Evolutionary conservation across 2,888 invertebrate genomes (phyloP), one percentile per base, ranked within the genome.

Genomic region (Amblyteles armatorius): DNA sequence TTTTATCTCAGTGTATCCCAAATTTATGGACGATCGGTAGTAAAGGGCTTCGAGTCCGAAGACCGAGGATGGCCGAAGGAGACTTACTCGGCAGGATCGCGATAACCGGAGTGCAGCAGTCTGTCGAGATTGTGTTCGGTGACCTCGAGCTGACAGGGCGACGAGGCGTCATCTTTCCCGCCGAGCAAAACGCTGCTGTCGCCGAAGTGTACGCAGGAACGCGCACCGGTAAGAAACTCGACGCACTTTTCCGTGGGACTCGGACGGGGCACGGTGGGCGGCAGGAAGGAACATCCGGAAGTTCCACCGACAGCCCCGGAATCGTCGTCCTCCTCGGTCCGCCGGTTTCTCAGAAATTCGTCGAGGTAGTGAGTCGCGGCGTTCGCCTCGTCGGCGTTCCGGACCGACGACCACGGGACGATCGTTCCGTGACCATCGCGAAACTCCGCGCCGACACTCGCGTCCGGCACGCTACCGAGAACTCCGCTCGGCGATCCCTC

Each of bases 171-270:
- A 33, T 67, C 50, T 40, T 80, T 67, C 55, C 84, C 73, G 26
- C 57, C 69, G 50, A 69, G 36, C 11, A 79, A 26, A 33, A 63
- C 71, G 74, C 63, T 83, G 69, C 73, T 80, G 68, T 83, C 80
- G 55, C 69, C 71, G 36, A 88, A 88, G 57, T 87, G 82, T 33
- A 73, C 86, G 67, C 86, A 86, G 3, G 85, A 86, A 48, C 87
- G 86, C 50, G 87, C 83, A 72, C 89, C 88, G 69, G 91, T 92
- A 26, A 94, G 85, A 77, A 91, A 94, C 81, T 93, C 92, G 72
- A 94, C 92, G 89, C 94, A 93, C 89, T 94, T 93, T 84, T 94
- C 94, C 78, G 93, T 93, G 7, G 94, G 93, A 77, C 93, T 93
- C 9, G 93, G 90, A 29, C 93, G 87, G 4, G 91, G 88, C 22